phyloP scores from a whole-genome alignment of 1,140 invertebrate genomes.

The Diachasmimorpha longicaudata region DNA sequence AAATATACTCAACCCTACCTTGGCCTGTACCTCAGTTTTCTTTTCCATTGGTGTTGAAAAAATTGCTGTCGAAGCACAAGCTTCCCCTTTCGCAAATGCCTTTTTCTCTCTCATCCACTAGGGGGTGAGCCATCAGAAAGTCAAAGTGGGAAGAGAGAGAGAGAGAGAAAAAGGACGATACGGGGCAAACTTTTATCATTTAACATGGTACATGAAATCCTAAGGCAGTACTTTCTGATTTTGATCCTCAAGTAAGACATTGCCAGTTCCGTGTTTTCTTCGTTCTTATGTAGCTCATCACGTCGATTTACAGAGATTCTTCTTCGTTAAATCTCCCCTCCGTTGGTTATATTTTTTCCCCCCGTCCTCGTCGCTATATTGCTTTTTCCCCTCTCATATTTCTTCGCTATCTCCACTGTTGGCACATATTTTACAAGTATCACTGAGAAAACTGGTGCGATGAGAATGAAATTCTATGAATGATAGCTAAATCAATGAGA shows the following conservation, averaged over 20 bases:
- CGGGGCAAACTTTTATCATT: slow-evolving; percentile 42
- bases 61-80: slow-evolving; percentile 12
- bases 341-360: neutral
- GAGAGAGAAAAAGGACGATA: neutral
- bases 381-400: neutral
- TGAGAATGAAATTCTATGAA: neutral
- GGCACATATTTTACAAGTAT: neutral
- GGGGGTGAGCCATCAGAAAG: neutral
- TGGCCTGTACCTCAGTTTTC: neutral
- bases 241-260: neutral
- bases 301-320: slow-evolving; percentile 2
- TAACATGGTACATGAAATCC: slow-evolving; percentile 32
- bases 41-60: neutral
- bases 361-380: neutral
- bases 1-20: slow-evolving; percentile 36
- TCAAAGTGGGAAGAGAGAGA: neutral
- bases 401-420: neutral
- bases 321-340: neutral
- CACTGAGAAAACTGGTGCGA: neutral
- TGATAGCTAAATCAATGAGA: neutral
- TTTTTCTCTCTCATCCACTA: neutral
- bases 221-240: slow-evolving; percentile 40
- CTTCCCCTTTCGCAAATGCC: neutral
- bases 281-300: neutral
- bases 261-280: neutral